These are phyloP conservation scores for Anticlea derivata DNA, from an alignment of 2,888 invertebrate species.

Conservation along the genomic window DNA sequence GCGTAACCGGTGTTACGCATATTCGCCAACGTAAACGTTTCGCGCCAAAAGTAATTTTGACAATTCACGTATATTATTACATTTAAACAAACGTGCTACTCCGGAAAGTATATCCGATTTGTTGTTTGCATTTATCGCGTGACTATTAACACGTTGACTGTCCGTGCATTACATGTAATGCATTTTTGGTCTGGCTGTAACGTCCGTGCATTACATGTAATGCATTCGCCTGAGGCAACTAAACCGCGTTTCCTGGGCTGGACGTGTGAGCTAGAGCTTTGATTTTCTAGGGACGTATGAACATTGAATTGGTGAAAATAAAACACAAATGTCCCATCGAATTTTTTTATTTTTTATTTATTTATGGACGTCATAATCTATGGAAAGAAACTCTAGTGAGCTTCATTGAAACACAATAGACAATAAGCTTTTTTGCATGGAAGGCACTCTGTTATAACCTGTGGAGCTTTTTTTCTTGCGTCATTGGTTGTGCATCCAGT, in stretches of 20 bases:
- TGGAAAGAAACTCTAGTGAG: too few species aligned
- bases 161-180: constrained; percentile 15
- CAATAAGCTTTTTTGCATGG: constrained; percentile 9
- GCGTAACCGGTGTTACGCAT: too few species aligned
- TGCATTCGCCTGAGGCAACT: constrained; percentile 11
- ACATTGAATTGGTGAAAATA: constrained; percentile 6
- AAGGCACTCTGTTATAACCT: constrained; percentile 3
- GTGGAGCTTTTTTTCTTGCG: constrained; percentile 6
- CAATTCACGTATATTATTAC: too few species aligned
- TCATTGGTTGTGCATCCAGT: constrained; percentile 7
- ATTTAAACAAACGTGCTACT: too few species aligned
- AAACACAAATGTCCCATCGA: too few species aligned
- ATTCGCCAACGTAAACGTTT: too few species aligned
- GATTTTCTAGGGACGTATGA: constrained; percentile 22
- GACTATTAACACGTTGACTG: too few species aligned
- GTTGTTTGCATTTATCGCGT: too few species aligned
- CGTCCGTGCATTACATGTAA: constrained; percentile 5
- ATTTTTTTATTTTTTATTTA: too few species aligned
- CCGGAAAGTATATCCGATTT: too few species aligned
- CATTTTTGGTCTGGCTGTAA: constrained; percentile 16
- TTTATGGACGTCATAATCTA: too few species aligned
- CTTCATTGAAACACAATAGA: constrained; percentile 7
- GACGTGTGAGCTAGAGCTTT: constrained; percentile 24
- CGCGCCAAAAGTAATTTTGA: too few species aligned
- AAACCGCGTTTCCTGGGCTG: constrained; percentile 18